These are phyloP conservation scores for Neotoma lepida DNA, from an alignment of 2,113 vertebrate genomes.

Conservation along the genomic window DNA sequence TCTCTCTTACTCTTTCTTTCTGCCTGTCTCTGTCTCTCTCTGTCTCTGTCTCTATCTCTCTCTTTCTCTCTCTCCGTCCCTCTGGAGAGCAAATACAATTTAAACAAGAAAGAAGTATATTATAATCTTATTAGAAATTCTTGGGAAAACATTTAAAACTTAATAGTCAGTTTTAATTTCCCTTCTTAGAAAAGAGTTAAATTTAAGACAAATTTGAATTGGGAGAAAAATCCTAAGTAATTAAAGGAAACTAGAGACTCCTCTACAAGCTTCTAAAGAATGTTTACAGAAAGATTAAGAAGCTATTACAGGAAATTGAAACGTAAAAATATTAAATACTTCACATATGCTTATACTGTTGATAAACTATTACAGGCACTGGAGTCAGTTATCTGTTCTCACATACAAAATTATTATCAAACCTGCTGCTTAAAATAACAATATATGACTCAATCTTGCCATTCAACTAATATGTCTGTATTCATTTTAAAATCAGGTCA, in stretches of 20 bases:
- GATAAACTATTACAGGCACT: background rate
- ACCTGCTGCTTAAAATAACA: background rate
- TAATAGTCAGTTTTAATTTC: background rate
- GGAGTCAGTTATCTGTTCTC: background rate
- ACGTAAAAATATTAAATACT: background rate
- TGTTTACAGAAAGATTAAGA: conserved; percentile 1
- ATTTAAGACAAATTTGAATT: background rate
- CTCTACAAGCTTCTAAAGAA: background rate
- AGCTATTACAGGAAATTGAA: background rate
- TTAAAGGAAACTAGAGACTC: background rate
- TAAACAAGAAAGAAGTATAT: background rate
- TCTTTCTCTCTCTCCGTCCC: background rate
- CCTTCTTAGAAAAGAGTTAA: background rate
- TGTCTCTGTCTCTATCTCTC: no score
- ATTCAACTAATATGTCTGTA: background rate
- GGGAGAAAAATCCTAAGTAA: background rate
- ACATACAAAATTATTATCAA: background rate
- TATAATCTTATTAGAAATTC: background rate
- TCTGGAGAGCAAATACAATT: background rate
- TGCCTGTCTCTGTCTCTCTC: no score
- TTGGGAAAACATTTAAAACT: background rate
- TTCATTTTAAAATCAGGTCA: no score
- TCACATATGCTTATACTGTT: background rate
- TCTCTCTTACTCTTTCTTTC: background rate
- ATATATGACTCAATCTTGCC: background rate